phyloP scores from a whole-genome alignment of 2,888 invertebrate species.

The Diachrysia chrysitis region DNA sequence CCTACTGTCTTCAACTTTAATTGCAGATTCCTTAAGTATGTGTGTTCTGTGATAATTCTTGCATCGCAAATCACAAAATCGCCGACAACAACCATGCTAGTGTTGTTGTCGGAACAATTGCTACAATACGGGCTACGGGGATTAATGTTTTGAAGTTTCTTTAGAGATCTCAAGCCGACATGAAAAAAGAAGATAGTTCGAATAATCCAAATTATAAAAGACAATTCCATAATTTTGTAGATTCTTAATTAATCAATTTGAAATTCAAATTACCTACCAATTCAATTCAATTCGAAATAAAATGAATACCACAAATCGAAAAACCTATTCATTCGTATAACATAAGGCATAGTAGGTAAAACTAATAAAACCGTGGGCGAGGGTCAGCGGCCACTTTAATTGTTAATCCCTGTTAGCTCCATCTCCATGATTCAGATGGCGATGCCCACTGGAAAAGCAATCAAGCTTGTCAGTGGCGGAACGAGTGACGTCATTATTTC shows the following conservation, averaged over 20 bases:
- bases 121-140: neutral
- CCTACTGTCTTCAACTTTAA: neutral
- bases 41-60: neutral
- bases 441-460: slow-evolving; percentile 55
- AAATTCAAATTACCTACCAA: neutral
- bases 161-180: too few species aligned
- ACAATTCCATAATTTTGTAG: neutral
- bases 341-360: slow-evolving; percentile 17
- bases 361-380: slow-evolving; percentile 54
- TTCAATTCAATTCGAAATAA: too few species aligned
- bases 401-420: slow-evolving; percentile 58
- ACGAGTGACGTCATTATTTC: slow-evolving; percentile 39
- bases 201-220: neutral
- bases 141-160: neutral
- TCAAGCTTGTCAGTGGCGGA: slow-evolving; percentile 37
- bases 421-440: slow-evolving; percentile 53
- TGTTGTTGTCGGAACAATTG: neutral
- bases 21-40: neutral
- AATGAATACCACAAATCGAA: too few species aligned
- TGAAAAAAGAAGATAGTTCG: too few species aligned
- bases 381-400: slow-evolving; percentile 65
- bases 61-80: too few species aligned
- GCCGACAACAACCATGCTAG: too few species aligned
- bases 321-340: neutral
- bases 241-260: neutral